phyloP scores from a whole-genome alignment of 1,140 invertebrate species.

The Drosophila cardini region DNA sequence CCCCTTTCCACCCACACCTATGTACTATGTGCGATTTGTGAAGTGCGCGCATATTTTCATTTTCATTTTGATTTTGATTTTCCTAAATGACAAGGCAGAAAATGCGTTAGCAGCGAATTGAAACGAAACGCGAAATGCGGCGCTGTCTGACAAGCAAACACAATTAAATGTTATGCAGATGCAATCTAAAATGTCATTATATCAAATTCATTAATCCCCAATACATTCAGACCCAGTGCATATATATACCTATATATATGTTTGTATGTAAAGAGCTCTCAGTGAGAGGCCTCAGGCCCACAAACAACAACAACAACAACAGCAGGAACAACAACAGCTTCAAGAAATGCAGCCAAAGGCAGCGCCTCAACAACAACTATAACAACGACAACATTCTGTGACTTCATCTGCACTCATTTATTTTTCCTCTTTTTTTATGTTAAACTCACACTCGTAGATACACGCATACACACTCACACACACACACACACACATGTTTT shows the following conservation, averaged over 20 bases:
- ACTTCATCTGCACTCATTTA: conserved; percentile 75
- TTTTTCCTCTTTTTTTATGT: conserved; percentile 54
- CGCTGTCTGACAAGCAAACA: conserved; percentile 75
- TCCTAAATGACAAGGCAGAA: conserved; percentile 76
- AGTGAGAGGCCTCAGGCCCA: conserved; percentile 48
- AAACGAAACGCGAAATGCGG: conserved; percentile 1
- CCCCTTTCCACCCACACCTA: not conserved
- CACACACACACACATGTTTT: conserved; percentile 68
- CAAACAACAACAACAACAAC: conserved; percentile 43
- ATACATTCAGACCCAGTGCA: conserved; percentile 39
- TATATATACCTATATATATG: no score
- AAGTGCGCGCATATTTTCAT: conserved; percentile 25
- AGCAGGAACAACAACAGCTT: conserved; percentile 57
- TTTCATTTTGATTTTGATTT: conserved; percentile 49
- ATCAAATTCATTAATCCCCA: conserved; percentile 83
- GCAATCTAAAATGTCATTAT: conserved; percentile 84
- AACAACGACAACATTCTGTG: conserved; percentile 57
- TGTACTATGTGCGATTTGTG: conserved; percentile 42
- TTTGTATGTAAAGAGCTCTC: not conserved
- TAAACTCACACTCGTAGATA: conserved; percentile 43
- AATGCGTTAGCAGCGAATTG: conserved; percentile 67
- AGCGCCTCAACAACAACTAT: conserved; percentile 56
- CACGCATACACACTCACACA: conserved; percentile 32
- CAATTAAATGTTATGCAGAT: conserved; percentile 84
- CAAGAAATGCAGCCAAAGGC: conserved; percentile 68